These are phyloP conservation scores for Myotis daubentonii DNA, from an alignment of 2,797 vertebrate genomes.

Conservation along the genomic window DNA sequence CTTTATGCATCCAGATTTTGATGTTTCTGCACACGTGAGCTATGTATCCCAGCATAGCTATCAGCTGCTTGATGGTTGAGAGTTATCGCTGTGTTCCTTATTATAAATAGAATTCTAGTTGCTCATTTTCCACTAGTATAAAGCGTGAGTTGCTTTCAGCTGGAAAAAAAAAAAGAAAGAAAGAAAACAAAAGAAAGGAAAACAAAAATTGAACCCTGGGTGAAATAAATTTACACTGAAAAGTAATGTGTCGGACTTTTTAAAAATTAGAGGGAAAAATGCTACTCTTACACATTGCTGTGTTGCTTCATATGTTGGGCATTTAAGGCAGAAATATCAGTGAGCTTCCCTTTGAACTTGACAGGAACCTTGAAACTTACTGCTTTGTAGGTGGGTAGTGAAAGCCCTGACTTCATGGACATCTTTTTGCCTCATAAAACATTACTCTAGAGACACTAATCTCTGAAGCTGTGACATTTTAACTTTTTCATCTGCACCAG, in stretches of 20 bases:
- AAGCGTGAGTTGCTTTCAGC: slow-evolving; percentile 3
- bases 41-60: not conserved
- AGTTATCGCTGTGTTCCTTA: not conserved
- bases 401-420: not conserved
- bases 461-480: slow-evolving; percentile 28
- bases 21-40: not conserved
- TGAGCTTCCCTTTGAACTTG: not conserved
- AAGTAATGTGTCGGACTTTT: slow-evolving; percentile 8
- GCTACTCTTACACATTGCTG: not conserved
- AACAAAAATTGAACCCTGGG: not conserved
- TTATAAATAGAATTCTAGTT: slow-evolving; percentile 30
- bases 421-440: not conserved
- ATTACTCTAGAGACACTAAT: not conserved
- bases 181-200: not conserved
- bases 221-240: slow-evolving; percentile 37
- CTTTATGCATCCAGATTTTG: not conserved
- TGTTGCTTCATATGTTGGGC: not conserved
- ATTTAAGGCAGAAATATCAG: not conserved
- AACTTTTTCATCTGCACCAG: slow-evolving; percentile 31
- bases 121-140: slow-evolving; percentile 37
- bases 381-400: not conserved
- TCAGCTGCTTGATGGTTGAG: not conserved
- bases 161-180: not conserved
- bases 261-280: not conserved
- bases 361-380: not conserved